A percentile compares a stretch with the other conserved stretches of the same genome.
Evolutionary conservation across 2,797 vertebrate genomes (phyloP).

Genomic region (Sparidentex hasta): DNA sequence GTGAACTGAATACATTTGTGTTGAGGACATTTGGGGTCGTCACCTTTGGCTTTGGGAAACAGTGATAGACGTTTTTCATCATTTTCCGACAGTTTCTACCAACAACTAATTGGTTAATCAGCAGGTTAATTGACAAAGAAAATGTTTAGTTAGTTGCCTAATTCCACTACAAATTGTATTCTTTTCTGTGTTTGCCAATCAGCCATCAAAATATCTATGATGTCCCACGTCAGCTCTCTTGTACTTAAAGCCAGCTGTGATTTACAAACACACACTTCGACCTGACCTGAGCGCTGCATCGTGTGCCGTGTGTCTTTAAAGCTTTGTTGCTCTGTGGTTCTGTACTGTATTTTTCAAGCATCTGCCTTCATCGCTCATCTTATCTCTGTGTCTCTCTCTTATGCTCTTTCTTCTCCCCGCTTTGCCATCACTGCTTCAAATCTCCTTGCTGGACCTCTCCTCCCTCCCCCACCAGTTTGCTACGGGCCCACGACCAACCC

Average conservation of each 20-base stretch:
- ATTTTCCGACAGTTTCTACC: too few species aligned
- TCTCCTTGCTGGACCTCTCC: slow-evolving; percentile 79
- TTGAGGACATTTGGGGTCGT: too few species aligned
- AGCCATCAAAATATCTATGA: background rate
- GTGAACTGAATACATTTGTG: too few species aligned
- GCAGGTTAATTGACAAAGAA: too few species aligned
- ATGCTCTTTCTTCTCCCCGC: slow-evolving; percentile 74
- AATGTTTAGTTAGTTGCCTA: background rate
- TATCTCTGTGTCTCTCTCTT: slow-evolving; percentile 73
- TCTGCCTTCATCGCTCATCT: slow-evolving; percentile 71
- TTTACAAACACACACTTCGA: slow-evolving; percentile 25
- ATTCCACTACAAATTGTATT: background rate
- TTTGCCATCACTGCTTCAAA: slow-evolving; percentile 90
- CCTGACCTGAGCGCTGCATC: slow-evolving; percentile 21
- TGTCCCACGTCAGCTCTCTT: background rate
- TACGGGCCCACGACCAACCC: slow-evolving; percentile 97
- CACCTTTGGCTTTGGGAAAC: too few species aligned
- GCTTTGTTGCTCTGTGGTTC: slow-evolving; percentile 59
- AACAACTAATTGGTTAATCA: too few species aligned
- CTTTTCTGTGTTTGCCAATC: background rate
- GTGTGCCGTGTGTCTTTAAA: slow-evolving; percentile 26
- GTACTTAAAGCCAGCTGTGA: background rate
- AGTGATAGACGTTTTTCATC: too few species aligned
- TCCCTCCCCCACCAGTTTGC: slow-evolving; percentile 92
- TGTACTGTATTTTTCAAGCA: slow-evolving; percentile 62